A percentile compares a stretch with the other conserved stretches of the same genome.
These are phyloP conservation scores for Panthera uncia DNA, from an alignment of 2,113 vertebrate genomes.

Conservation along the genomic window DNA sequence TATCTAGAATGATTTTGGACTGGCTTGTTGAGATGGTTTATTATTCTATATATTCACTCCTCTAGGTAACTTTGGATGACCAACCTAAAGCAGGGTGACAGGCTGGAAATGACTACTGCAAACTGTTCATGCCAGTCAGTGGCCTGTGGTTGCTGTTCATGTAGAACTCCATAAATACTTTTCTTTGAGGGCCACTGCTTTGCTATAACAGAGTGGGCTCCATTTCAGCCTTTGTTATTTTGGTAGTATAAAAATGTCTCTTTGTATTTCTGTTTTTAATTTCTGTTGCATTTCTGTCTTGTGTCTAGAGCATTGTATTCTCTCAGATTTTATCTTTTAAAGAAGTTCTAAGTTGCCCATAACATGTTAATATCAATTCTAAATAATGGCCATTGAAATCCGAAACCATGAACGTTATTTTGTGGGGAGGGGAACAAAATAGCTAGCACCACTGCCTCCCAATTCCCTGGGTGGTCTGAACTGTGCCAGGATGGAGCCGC, in stretches of 20 bases:
- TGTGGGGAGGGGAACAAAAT: not conserved
- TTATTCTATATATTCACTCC: slow-evolving; percentile 33
- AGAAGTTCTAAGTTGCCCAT: slow-evolving; percentile 17
- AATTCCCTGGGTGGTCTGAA: slow-evolving; percentile 67
- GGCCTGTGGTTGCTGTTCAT: slow-evolving; percentile 69
- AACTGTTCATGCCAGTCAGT: slow-evolving; percentile 71
- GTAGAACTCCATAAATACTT: slow-evolving; percentile 72
- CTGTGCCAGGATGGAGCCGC: slow-evolving; percentile 60
- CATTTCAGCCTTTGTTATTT: not conserved
- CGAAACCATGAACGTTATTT: slow-evolving; percentile 56
- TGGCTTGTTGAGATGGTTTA: slow-evolving; percentile 8
- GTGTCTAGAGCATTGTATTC: slow-evolving; percentile 57
- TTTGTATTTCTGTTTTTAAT: slow-evolving; percentile 61
- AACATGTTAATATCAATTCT: slow-evolving; percentile 57
- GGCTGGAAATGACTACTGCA: slow-evolving; percentile 67
- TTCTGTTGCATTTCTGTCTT: slow-evolving; percentile 71
- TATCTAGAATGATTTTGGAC: slow-evolving; percentile 42
- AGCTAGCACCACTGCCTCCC: slow-evolving; percentile 3
- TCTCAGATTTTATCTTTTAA: slow-evolving; percentile 53
- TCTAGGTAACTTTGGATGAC: not conserved
- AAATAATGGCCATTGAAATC: slow-evolving; percentile 55
- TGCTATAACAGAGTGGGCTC: not conserved
- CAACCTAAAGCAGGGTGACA: slow-evolving; percentile 73
- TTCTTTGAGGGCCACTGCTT: slow-evolving; percentile 72
- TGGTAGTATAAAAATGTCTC: slow-evolving; percentile 73